Conservation (phyloP, 2,797 vertebrate genomes). For the Erethizon dorsatum region DNA sequence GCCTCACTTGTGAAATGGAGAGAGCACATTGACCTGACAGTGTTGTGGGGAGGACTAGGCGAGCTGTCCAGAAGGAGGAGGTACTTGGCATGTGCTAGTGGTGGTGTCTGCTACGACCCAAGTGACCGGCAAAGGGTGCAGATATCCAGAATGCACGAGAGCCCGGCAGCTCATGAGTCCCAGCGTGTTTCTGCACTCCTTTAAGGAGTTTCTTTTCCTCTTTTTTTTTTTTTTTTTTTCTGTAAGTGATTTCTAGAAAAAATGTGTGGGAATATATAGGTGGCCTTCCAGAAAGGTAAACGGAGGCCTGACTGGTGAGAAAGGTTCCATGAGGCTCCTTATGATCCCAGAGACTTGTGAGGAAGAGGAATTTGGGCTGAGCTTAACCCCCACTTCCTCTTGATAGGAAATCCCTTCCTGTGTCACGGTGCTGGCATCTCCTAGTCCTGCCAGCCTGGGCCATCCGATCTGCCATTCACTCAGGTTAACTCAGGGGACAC, state of each 20-base stretch:
- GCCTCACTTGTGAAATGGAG: not conserved
- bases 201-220: not conserved
- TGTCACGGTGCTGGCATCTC: constrained; percentile 23
- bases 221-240: not conserved
- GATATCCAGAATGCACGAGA: not conserved
- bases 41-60: not conserved
- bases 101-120: too few species aligned
- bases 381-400: constrained; percentile 56
- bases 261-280: not conserved
- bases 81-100: not conserved
- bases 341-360: not conserved
- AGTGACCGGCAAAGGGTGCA: not conserved
- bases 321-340: not conserved
- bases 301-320: not conserved
- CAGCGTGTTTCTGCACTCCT: not conserved
- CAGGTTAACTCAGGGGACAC: not conserved
- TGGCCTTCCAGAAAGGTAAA: constrained; percentile 13
- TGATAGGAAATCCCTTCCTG: constrained; percentile 75
- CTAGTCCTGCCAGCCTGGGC: constrained; percentile 34
- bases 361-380: constrained; percentile 16
- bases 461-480: constrained; percentile 38
- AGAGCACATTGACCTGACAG: not conserved
- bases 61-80: not conserved
- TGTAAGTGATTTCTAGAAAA: not conserved
- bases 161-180: not conserved